Evolutionary conservation across 2,113 vertebrate species (phyloP), one percentile per base, ranked within the genome.

Genomic region (Corapipo altera): DNA sequence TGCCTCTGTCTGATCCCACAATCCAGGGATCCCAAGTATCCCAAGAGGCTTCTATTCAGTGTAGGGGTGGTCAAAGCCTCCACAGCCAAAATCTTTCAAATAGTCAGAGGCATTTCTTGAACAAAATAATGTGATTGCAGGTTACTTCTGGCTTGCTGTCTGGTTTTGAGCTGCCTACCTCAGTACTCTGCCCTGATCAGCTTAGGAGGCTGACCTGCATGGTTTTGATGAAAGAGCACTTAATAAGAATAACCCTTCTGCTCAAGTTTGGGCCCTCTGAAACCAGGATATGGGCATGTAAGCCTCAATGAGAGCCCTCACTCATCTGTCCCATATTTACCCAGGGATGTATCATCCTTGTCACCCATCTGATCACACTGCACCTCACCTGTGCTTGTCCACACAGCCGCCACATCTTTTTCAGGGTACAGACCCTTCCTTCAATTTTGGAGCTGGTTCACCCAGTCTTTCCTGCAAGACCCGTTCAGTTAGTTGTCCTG

Each of bases 321-420:
- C 46, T 71, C 58, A 61, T 12, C 57, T 2, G 0, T 35, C 23
- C 17, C 3, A 0, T 44, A 35, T 20, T 71, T 28, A 20, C 17
- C 10, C 28, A 54, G 58, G 33, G 16, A 24, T 22, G 26, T 15
- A 24, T 49, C 52, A 51, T 51, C 27, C 19, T 23, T 37, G n/a
- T 59, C 44, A 78, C 24, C 15, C 21, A 6, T 6, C 9, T 0
- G 1, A 9, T 55, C 46, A 67, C 61, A 59, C 62, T 43, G 65
- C 2, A 1, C 27, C 26, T 87, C n/a, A n/a, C n/a, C n/a, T n/a
- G n/a, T 61, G 18, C 55, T 61, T 57, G n/a, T 74, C 17, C 21
- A 44, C 39, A 22, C 0, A 8, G 59, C 46, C 27, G 46, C 23
- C 6, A 28, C 8, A 6, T 73, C 35, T 79, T 69, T 65, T 55